Evolutionary conservation across 2,888 invertebrate species (phyloP).

Genomic region (Mythimna pallens): DNA sequence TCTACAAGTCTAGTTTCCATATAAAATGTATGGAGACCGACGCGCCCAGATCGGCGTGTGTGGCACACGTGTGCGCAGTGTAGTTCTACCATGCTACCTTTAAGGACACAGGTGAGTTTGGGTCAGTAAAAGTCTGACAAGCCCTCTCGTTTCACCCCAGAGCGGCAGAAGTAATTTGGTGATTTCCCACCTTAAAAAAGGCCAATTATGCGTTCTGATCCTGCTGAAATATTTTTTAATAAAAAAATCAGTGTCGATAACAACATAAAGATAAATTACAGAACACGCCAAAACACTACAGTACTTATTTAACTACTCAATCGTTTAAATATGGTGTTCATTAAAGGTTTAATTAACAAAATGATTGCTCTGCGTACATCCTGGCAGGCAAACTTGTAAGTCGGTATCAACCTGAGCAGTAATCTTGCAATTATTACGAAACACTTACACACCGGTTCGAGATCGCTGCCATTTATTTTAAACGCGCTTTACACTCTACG

Average conservation of each 20-base stretch:
- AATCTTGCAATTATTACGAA: slow-evolving; percentile 63
- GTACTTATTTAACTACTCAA: slow-evolving; percentile 26
- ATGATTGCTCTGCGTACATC: slow-evolving; percentile 45
- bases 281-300: slow-evolving; percentile 6
- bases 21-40: no score
- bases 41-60: no score
- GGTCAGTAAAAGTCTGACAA: no score
- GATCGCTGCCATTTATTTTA: slow-evolving; percentile 63
- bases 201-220: neutral
- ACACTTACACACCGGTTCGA: slow-evolving; percentile 60
- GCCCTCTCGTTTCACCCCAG: neutral
- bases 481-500: slow-evolving; percentile 46
- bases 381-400: slow-evolving; percentile 49
- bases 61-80: no score
- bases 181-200: no score
- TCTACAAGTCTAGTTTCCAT: no score
- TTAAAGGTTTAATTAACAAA: slow-evolving; percentile 52
- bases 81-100: no score
- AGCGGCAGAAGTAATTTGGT: no score
- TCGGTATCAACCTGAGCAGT: slow-evolving; percentile 21
- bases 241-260: neutral
- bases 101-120: no score
- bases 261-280: neutral
- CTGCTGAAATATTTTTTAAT: neutral
- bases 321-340: slow-evolving; percentile 27